phyloP scores from a whole-genome alignment of 2,113 vertebrate genomes.

The Oryctolagus cuniculus region mOryCun1.1 NC_091436.1:24852001-24852500 shows the following conservation, averaged over 20 bases:
- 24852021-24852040: background rate
- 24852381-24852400: too few species aligned
- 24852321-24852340: background rate
- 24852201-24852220: background rate
- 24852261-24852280: background rate
- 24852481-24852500: too few species aligned
- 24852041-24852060: background rate
- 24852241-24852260: background rate
- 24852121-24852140: background rate
- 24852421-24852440: too few species aligned
- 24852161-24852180: background rate
- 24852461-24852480: too few species aligned
- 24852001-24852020: background rate
- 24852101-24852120: background rate
- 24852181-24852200: background rate
- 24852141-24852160: background rate
- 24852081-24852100: background rate
- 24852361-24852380: too few species aligned
- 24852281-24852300: background rate
- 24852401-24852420: too few species aligned
- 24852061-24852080: background rate
- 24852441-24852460: too few species aligned
- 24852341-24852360: background rate
- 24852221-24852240: background rate
- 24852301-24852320: background rate